These are phyloP conservation scores for Napeogenes sylphis DNA, from an alignment of 2,888 invertebrate species.

Conservation along the genomic window DNA sequence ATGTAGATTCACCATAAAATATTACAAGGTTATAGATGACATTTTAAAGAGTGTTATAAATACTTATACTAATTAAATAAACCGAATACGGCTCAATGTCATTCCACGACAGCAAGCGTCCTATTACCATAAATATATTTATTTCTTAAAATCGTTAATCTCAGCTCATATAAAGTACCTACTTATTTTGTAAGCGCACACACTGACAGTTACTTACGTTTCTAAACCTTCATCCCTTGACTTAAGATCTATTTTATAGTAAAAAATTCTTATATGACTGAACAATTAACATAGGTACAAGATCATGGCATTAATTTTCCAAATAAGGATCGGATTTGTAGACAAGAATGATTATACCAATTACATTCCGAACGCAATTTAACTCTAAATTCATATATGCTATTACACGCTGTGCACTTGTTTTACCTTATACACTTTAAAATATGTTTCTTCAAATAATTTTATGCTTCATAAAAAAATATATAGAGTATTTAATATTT, in stretches of 20 bases:
- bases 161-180: conserved; percentile 27
- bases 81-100: conserved; percentile 26
- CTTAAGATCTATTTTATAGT: conserved; percentile 14
- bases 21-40: conserved; percentile 6
- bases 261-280: conserved; percentile 4
- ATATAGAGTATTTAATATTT: background rate
- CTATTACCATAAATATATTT: conserved; percentile 34
- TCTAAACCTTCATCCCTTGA: conserved; percentile 10
- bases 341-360: conserved; percentile 33
- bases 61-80: conserved; percentile 25
- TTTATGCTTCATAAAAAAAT: background rate
- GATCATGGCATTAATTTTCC: conserved; percentile 30
- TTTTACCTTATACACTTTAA: conserved; percentile 19
- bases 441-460: conserved; percentile 10
- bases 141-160: conserved; percentile 34
- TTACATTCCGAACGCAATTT: conserved; percentile 24
- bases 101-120: conserved; percentile 25
- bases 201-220: conserved; percentile 12
- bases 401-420: conserved; percentile 19
- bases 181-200: conserved; percentile 18
- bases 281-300: conserved; percentile 11
- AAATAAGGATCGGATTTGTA: conserved; percentile 33
- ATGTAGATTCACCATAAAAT: conserved; percentile 2
- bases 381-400: conserved; percentile 24
- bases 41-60: conserved; percentile 18